Evolutionary conservation across 2,888 invertebrate genomes (phyloP).

Genomic region (Eretmocerus hayati): DNA sequence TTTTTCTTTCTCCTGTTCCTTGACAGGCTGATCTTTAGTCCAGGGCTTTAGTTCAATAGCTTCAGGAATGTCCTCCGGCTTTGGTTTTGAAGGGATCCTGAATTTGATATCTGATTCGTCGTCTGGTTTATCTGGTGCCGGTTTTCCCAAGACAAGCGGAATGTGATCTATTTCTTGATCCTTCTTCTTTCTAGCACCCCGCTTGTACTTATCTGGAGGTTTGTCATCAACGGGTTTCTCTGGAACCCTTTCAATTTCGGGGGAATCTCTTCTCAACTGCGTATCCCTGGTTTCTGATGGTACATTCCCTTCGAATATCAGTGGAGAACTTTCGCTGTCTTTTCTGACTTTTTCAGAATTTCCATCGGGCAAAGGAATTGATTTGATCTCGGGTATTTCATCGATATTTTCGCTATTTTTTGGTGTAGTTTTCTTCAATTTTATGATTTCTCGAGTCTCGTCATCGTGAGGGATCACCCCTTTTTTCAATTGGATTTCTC

Average conservation of each 20-base stretch:
- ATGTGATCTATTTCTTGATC: slow-evolving; percentile 60
- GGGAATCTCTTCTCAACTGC: slow-evolving; percentile 26
- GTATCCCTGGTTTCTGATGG: slow-evolving; percentile 36
- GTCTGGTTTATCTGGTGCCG: slow-evolving; percentile 45
- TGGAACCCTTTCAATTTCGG: too few relatives aligned
- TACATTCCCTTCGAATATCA: too few relatives aligned
- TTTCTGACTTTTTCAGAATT: slow-evolving; percentile 31
- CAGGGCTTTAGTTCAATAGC: slow-evolving; percentile 41
- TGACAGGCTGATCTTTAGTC: slow-evolving; percentile 32
- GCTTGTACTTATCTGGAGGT: slow-evolving; percentile 42
- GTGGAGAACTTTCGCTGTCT: slow-evolving; percentile 36
- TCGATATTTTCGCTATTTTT: slow-evolving; percentile 34
- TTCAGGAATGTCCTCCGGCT: slow-evolving; percentile 41
- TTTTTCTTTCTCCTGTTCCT: slow-evolving; percentile 25
- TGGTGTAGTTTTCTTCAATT: slow-evolving; percentile 42
- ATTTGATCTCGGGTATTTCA: slow-evolving; percentile 25
- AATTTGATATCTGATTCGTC: slow-evolving; percentile 47
- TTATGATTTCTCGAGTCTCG: slow-evolving; percentile 36
- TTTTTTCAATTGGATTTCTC: slow-evolving; percentile 39
- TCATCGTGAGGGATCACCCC: slow-evolving; percentile 38
- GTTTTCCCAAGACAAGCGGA: slow-evolving; percentile 41
- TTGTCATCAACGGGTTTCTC: slow-evolving; percentile 35
- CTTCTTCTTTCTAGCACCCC: slow-evolving; percentile 61
- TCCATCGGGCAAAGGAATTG: slow-evolving; percentile 21
- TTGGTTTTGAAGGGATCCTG: slow-evolving; percentile 36